phyloP scores from a whole-genome alignment of 2,797 vertebrate genomes.

The Pantherophis vulpinus region DNA sequence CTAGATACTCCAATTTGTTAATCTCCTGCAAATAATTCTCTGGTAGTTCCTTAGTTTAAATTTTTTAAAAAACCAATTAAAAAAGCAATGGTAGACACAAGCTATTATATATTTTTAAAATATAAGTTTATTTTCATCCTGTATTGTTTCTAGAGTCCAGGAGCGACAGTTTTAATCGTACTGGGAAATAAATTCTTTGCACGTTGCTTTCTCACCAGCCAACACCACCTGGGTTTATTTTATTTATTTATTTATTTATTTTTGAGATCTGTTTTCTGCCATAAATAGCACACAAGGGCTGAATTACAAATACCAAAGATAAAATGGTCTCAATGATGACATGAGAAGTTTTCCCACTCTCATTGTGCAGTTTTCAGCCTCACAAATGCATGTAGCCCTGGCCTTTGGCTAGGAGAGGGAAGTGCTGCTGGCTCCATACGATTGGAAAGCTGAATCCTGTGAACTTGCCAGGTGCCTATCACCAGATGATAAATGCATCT shows the following conservation, averaged over 20 bases:
- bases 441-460: not conserved
- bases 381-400: not conserved
- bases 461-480: not conserved
- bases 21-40: not conserved
- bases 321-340: not conserved
- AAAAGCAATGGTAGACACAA: not conserved
- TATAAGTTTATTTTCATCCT: not conserved
- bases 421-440: not conserved
- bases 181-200: not conserved
- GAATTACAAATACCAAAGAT: not conserved
- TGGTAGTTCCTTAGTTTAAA: not conserved
- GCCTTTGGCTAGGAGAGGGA: not conserved
- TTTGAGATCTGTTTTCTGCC: not conserved
- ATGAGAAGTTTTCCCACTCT: not conserved
- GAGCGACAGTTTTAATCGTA: not conserved
- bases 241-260: not conserved
- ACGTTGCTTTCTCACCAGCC: not conserved
- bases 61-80: not conserved
- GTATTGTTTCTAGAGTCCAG: not conserved
- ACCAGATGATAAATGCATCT: not conserved
- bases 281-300: conserved; percentile 9
- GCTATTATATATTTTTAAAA: not conserved
- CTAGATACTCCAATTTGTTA: not conserved
- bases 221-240: not conserved
- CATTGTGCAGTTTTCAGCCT: not conserved